phyloP scores from a whole-genome alignment of 2,888 invertebrate genomes.

The Isoperla grammatica region DNA sequence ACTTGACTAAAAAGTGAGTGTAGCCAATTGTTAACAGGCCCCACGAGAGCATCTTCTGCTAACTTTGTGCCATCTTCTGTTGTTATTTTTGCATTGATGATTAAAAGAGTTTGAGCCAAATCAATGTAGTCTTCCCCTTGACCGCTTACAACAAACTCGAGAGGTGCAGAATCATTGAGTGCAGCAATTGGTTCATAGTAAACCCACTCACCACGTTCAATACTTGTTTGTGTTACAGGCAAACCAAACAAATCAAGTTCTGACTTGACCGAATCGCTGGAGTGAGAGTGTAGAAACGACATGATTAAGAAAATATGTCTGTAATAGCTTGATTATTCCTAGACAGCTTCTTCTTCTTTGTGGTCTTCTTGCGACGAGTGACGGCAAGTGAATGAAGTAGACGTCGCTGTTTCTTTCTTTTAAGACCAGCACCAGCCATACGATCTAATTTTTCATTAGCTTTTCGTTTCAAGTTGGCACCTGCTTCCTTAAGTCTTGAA shows the following conservation, averaged over 20 bases:
- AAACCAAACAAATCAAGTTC: constrained; percentile 33
- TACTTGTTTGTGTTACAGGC: constrained; percentile 20
- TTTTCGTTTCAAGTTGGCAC: too few species aligned
- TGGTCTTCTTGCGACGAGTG: not conserved
- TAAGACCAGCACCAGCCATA: too few species aligned
- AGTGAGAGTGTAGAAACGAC: not conserved
- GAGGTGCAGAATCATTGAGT: not conserved
- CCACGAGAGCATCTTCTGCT: constrained; percentile 17
- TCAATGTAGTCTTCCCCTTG: constrained; percentile 5
- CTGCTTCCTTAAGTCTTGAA: too few species aligned
- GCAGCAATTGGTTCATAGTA: constrained; percentile 25
- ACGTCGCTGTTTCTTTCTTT: too few species aligned
- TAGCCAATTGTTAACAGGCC: constrained; percentile 32
- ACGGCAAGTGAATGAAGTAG: too few species aligned
- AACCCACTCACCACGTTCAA: constrained; percentile 32
- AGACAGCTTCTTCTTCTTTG: not conserved
- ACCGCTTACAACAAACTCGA: constrained; percentile 6
- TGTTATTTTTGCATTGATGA: constrained; percentile 5
- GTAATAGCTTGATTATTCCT: not conserved
- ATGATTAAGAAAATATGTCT: not conserved
- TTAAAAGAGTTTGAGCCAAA: not conserved
- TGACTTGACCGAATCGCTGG: not conserved
- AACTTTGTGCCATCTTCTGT: constrained; percentile 1
- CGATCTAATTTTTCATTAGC: too few species aligned
- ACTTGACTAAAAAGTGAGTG: constrained; percentile 34